Evolutionary conservation across 2,797 vertebrate genomes (phyloP).

Genomic region (Typhlichthys subterraneus): DNA sequence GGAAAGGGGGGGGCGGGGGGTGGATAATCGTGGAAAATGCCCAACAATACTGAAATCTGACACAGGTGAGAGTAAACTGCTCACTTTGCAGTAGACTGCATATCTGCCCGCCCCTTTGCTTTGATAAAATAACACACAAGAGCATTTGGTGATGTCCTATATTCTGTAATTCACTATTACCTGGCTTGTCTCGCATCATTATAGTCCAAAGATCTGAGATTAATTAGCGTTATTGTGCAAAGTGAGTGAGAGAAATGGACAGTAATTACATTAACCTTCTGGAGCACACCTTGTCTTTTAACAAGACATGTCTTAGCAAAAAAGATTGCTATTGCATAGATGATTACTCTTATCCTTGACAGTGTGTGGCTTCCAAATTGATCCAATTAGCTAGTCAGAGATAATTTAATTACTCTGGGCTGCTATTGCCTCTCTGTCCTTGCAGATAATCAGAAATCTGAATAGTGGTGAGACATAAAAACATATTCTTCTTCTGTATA

Average conservation of each 20-base stretch:
- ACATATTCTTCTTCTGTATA: neutral
- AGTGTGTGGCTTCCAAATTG: constrained; percentile 78
- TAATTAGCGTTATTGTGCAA: constrained; percentile 76
- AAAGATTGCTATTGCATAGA: constrained; percentile 75
- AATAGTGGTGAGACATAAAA: constrained; percentile 54
- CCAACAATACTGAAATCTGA: constrained; percentile 61
- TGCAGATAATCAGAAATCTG: constrained; percentile 69
- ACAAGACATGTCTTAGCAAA: constrained; percentile 73
- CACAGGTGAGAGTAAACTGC: constrained; percentile 62
- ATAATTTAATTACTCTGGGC: constrained; percentile 76
- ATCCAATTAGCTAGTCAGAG: constrained; percentile 81
- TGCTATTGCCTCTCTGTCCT: constrained; percentile 71
- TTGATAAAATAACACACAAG: constrained; percentile 44
- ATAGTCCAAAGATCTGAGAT: constrained; percentile 74
- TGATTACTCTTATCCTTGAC: constrained; percentile 80
- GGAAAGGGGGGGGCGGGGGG: no score
- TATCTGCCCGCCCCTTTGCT: constrained; percentile 32
- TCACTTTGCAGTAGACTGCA: constrained; percentile 40
- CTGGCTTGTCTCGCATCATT: constrained; percentile 68
- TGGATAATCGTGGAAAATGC: constrained; percentile 52
- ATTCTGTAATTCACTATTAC: constrained; percentile 71
- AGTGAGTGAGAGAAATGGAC: constrained; percentile 75
- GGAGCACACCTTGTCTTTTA: constrained; percentile 77
- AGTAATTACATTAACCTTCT: constrained; percentile 80
- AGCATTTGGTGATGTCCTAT: constrained; percentile 58